Percentiles rank a stretch among this genome's conserved stretches.
phyloP scores from a whole-genome alignment of 2,888 invertebrate genomes.

The Caenorhabditis plicata region DNA sequence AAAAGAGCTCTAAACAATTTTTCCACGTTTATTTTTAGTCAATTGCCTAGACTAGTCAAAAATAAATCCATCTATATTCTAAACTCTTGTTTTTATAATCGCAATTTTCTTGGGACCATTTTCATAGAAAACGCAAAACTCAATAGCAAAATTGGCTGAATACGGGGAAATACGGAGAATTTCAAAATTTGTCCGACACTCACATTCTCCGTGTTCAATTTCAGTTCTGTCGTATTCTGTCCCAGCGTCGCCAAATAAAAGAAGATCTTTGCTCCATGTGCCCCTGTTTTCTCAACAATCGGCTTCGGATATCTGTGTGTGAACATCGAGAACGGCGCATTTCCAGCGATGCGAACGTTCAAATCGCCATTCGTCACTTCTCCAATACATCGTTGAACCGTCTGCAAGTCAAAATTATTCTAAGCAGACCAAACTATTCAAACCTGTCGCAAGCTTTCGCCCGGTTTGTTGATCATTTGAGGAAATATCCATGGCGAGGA shows the following conservation, averaged over 20 bases:
- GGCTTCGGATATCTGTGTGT: constrained; percentile 45
- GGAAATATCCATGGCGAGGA: constrained; percentile 60
- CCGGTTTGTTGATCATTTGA: constrained; percentile 43
- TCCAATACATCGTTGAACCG: constrained; percentile 52
- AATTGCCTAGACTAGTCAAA: too few relatives aligned
- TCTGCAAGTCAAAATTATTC: constrained; percentile 39
- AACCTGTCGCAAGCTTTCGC: constrained; percentile 58
- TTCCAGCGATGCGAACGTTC: constrained; percentile 43
- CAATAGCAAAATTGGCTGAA: background rate
- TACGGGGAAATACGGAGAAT: background rate
- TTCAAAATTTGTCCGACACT: background rate
- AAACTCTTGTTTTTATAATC: too few relatives aligned
- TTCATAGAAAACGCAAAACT: too few relatives aligned
- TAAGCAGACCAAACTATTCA: constrained; percentile 1
- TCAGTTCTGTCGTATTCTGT: constrained; percentile 16
- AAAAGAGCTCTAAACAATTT: too few relatives aligned
- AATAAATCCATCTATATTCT: too few relatives aligned
- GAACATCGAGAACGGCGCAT: constrained; percentile 55
- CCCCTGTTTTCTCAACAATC: constrained; percentile 19
- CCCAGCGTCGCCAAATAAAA: constrained; percentile 38
- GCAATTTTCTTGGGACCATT: too few relatives aligned
- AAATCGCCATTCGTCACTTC: constrained; percentile 37
- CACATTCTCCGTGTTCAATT: constrained; percentile 41
- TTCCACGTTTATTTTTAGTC: too few relatives aligned
- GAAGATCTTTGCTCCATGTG: constrained; percentile 51